These are phyloP conservation scores for Sceliomorpha sp. DNA, from an alignment of 2,888 invertebrate genomes.

Conservation along the genomic window DNA sequence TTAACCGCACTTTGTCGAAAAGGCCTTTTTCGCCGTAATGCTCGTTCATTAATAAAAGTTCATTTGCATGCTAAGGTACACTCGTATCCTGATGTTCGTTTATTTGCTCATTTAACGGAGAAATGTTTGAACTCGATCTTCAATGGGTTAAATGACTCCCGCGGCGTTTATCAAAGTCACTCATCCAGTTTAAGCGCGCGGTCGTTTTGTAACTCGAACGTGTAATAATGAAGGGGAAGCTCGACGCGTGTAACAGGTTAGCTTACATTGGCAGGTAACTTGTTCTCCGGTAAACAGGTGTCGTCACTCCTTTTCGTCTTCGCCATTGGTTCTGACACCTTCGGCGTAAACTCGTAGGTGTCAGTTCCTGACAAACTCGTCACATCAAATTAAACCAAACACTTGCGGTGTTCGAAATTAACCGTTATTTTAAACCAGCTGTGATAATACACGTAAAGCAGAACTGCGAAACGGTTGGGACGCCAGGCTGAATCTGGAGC, in stretches of 20 bases:
- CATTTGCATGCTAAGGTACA: too few relatives aligned
- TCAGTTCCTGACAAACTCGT: slow-evolving; percentile 21
- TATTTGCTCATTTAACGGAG: background rate
- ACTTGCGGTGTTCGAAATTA: slow-evolving; percentile 21
- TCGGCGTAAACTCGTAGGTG: slow-evolving; percentile 48
- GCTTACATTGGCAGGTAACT: slow-evolving; percentile 50
- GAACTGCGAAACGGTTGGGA: too few relatives aligned
- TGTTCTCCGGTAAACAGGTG: slow-evolving; percentile 47
- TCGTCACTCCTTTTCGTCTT: slow-evolving; percentile 49
- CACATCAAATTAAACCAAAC: slow-evolving; percentile 36
- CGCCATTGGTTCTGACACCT: slow-evolving; percentile 43
- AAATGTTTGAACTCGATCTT: slow-evolving; percentile 1
- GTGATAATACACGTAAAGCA: too few relatives aligned
- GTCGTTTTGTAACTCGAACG: slow-evolving; percentile 42
- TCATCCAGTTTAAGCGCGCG: slow-evolving; percentile 46
- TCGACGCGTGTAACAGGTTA: slow-evolving; percentile 51
- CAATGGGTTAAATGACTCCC: slow-evolving; percentile 14
- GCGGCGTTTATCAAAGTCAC: slow-evolving; percentile 39
- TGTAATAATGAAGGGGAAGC: slow-evolving; percentile 52
- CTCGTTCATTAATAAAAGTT: too few relatives aligned
- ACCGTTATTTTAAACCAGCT: slow-evolving; percentile 2
- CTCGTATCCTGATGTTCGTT: too few relatives aligned
- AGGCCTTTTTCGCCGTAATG: too few relatives aligned
- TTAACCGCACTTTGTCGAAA: too few relatives aligned
- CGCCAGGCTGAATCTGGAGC: too few relatives aligned